phyloP scores from a whole-genome alignment of 2,113 vertebrate species.

The Boulengeromyrus knoepffleri region DNA sequence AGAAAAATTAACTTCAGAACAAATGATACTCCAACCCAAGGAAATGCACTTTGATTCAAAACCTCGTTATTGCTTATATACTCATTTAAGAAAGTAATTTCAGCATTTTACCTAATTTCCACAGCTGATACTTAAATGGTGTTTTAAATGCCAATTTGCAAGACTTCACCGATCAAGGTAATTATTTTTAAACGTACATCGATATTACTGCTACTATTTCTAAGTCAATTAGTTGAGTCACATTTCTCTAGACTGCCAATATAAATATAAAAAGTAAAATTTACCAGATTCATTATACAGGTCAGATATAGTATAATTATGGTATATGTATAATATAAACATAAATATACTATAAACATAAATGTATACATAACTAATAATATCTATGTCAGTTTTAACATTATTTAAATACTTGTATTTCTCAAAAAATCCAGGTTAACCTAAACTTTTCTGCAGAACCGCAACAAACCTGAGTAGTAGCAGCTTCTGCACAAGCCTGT shows the following conservation, averaged over 20 bases:
- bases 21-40: neutral
- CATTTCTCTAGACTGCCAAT: neutral
- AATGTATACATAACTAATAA: neutral
- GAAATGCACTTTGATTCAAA: neutral
- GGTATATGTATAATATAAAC: neutral
- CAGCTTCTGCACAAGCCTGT: neutral
- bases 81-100: neutral
- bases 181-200: neutral
- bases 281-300: neutral
- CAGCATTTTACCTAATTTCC: neutral
- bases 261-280: neutral
- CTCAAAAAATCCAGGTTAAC: neutral
- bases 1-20: neutral
- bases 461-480: neutral
- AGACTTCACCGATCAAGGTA: neutral
- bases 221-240: neutral
- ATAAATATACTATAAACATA: neutral
- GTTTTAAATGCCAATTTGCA: neutral
- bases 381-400: neutral
- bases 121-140: neutral
- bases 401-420: neutral
- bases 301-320: neutral
- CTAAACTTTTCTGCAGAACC: neutral
- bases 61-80: neutral
- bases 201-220: neutral